These are phyloP conservation scores for Buceros bicornis DNA, from an alignment of 2,797 vertebrate genomes.

Conservation along the genomic window DNA sequence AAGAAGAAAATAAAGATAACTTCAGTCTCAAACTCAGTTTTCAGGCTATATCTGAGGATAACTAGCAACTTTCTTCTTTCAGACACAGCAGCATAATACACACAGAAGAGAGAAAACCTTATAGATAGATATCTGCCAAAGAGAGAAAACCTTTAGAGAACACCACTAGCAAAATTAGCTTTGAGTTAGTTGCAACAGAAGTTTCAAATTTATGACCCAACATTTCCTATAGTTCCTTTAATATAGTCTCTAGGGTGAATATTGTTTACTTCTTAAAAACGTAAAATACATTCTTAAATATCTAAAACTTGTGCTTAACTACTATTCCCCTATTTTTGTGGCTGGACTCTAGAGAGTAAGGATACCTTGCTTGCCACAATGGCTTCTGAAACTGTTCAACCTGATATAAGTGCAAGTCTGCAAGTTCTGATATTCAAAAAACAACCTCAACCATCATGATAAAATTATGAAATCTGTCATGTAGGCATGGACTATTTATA, in stretches of 20 bases:
- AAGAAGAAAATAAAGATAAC: not conserved
- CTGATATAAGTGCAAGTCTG: not conserved
- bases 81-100: not conserved
- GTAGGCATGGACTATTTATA: not conserved
- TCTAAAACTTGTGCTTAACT: not conserved
- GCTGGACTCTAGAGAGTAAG: not conserved
- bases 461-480: not conserved
- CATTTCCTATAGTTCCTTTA: not conserved
- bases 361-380: not conserved
- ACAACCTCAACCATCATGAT: not conserved
- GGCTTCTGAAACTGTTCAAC: not conserved
- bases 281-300: not conserved
- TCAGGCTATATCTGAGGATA: not conserved
- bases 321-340: not conserved
- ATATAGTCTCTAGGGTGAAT: not conserved
- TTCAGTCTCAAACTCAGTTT: not conserved
- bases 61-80: not conserved
- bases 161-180: not conserved
- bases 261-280: not conserved
- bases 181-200: not conserved
- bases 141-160: not conserved
- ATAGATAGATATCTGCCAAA: not conserved
- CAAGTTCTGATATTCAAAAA: not conserved
- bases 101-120: not conserved
- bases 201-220: not conserved